Evolutionary conservation across 2,797 vertebrate species (phyloP), one percentile per base, ranked within the genome.

Genomic region (Amniataba percoides): DNA sequence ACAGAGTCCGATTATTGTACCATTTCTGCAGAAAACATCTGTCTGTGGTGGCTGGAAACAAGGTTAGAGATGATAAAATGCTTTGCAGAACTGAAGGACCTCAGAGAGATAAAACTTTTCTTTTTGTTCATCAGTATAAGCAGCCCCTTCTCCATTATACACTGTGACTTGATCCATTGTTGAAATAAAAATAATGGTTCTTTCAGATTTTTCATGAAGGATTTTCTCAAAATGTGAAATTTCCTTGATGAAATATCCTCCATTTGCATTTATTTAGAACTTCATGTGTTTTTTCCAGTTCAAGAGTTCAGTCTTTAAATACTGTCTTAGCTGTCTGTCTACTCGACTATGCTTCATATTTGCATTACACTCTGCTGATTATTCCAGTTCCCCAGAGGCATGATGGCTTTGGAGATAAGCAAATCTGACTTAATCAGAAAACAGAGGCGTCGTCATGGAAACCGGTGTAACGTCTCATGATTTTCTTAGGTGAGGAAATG

Each of bases 361-460:
- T 77, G 34, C 60, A 49, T 64, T 55, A 7, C 36, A 64, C 61
- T 79, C 19, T 25, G 64, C 60, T 90, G 60, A 86, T 90, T 84
- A 89, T 67, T 85, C 42, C 48, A 76, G 34, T 59, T 31, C 34
- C 77, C 64, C 61, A 31, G 60, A 65, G 51, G 56, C 69, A 80
- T 74, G 74, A 74, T 60, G 58, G 78, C 69, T 80, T 80, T 81
- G 82, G 85, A 84, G 70, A 81, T 78, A 83, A 85, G 76, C 61
- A 84, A 77, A 89, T 88, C 84, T 60, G 51, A 76, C 69, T 86
- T 84, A 78, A 91, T 89, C 78, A 74, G 51, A 83, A 84, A 88
- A 82, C 68, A 71, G 45, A 80, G 61, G 23, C 42, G 85, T 89
- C 0, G 68, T 84, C 91, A 93, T 93, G 87, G 91, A 89, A 92